A percentile compares a stretch with the other conserved stretches of the same genome.
These are phyloP conservation scores for Trissoscelio sp. DNA, from an alignment of 2,888 invertebrate genomes.

Conservation along the genomic window DNA sequence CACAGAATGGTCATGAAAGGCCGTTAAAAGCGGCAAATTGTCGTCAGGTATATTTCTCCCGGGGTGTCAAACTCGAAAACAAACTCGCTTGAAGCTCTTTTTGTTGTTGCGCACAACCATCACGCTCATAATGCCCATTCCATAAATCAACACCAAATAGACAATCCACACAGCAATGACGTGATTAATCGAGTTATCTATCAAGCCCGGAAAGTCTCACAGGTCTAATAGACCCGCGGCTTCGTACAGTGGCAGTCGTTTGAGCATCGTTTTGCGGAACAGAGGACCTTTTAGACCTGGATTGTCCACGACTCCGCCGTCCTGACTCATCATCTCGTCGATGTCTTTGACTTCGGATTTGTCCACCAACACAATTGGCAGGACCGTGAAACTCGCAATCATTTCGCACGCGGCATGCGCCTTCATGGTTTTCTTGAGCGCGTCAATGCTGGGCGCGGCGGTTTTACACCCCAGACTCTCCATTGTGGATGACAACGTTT, in stretches of 20 bases:
- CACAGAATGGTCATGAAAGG: too few species aligned
- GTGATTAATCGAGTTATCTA: too few species aligned
- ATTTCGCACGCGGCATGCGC: slow-evolving; percentile 72
- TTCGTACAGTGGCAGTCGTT: slow-evolving; percentile 74
- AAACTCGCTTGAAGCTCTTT: too few species aligned
- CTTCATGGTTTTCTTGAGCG: slow-evolving; percentile 69
- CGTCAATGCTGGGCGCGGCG: slow-evolving; percentile 71
- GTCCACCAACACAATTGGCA: slow-evolving; percentile 76
- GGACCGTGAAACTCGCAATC: slow-evolving; percentile 71
- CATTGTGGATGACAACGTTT: slow-evolving; percentile 74
- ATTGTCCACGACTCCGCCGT: slow-evolving; percentile 42
- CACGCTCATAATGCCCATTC: too few species aligned
- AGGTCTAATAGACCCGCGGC: slow-evolving; percentile 76
- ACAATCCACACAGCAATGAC: too few species aligned
- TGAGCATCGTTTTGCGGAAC: slow-evolving; percentile 72
- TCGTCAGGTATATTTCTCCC: too few species aligned
- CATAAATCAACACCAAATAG: too few species aligned
- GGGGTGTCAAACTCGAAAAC: too few species aligned
- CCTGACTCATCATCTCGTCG: slow-evolving; percentile 73
- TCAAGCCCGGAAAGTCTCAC: too few species aligned
- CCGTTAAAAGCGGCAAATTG: too few species aligned
- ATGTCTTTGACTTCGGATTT: slow-evolving; percentile 72
- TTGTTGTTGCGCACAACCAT: too few species aligned
- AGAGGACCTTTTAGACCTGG: slow-evolving; percentile 48
- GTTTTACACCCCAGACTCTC: slow-evolving; percentile 74